Conservation (phyloP, 2,888 invertebrate genomes). For the Calephelis perditalis region DNA sequence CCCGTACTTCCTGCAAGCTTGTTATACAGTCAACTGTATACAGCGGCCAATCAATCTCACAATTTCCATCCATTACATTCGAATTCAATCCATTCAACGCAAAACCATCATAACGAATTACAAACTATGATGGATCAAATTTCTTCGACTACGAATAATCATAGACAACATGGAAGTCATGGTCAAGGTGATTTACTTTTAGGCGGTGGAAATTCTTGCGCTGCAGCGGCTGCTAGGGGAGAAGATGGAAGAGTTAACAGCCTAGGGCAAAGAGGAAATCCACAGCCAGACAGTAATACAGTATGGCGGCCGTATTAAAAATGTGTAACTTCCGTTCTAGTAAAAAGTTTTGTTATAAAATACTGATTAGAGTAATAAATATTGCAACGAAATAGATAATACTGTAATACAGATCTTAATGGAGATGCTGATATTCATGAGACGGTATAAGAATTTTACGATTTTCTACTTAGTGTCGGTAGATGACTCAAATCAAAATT, state of each 20-base stretch:
- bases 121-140: constrained; percentile 88
- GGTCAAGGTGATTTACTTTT: constrained; percentile 67
- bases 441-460: no score
- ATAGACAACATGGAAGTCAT: constrained; percentile 64
- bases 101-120: constrained; percentile 82
- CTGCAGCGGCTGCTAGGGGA: constrained; percentile 75
- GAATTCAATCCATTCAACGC: constrained; percentile 80
- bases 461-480: no score
- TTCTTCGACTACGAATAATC: constrained; percentile 80
- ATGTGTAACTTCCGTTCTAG: constrained; percentile 13
- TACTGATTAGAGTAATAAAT: constrained; percentile 27
- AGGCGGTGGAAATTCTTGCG: constrained; percentile 77
- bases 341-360: constrained; percentile 5
- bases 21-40: constrained; percentile 90
- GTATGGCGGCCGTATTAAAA: constrained; percentile 88
- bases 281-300: constrained; percentile 81
- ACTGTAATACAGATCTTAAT: no score
- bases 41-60: constrained; percentile 86
- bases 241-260: constrained; percentile 78
- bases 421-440: no score
- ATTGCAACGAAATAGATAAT: constrained; percentile 57
- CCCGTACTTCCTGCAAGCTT: constrained; percentile 89
- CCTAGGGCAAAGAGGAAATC: constrained; percentile 78
- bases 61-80: constrained; percentile 84
- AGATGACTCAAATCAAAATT: no score